phyloP scores from a whole-genome alignment of 2,113 vertebrate genomes.

The Xiphias gladius region DNA sequence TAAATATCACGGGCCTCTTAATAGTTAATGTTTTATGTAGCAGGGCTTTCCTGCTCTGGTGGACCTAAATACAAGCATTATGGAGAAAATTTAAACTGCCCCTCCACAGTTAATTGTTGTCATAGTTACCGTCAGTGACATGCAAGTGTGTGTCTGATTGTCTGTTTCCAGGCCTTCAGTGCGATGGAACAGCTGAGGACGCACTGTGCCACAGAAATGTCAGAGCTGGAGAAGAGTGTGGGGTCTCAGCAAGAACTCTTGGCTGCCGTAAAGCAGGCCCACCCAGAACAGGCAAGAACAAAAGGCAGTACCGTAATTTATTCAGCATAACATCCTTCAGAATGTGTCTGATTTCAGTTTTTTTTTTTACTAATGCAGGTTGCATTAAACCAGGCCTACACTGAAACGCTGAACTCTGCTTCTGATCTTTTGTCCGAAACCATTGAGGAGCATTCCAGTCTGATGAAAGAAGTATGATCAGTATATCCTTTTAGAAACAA shows the following conservation, averaged over 20 bases:
- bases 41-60: not conserved
- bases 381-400: slow-evolving; percentile 68
- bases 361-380: slow-evolving; percentile 63
- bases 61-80: not conserved
- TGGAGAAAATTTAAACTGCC: not conserved
- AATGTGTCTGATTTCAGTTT: not conserved
- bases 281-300: slow-evolving; percentile 78
- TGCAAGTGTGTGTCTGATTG: slow-evolving; percentile 11
- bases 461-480: slow-evolving; percentile 82
- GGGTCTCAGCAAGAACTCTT: slow-evolving; percentile 84
- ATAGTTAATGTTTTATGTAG: not conserved
- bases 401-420: slow-evolving; percentile 62
- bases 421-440: slow-evolving; percentile 71
- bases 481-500: not conserved
- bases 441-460: slow-evolving; percentile 80
- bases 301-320: not conserved
- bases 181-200: slow-evolving; percentile 84
- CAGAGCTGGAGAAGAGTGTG: slow-evolving; percentile 81
- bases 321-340: not conserved
- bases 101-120: not conserved
- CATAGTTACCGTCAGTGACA: not conserved
- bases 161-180: slow-evolving; percentile 80
- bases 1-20: not conserved
- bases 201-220: slow-evolving; percentile 81
- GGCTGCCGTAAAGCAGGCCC: slow-evolving; percentile 79